Evolutionary conservation across 2,113 vertebrate species (phyloP).

Genomic region (Cervus canadensis): DNA sequence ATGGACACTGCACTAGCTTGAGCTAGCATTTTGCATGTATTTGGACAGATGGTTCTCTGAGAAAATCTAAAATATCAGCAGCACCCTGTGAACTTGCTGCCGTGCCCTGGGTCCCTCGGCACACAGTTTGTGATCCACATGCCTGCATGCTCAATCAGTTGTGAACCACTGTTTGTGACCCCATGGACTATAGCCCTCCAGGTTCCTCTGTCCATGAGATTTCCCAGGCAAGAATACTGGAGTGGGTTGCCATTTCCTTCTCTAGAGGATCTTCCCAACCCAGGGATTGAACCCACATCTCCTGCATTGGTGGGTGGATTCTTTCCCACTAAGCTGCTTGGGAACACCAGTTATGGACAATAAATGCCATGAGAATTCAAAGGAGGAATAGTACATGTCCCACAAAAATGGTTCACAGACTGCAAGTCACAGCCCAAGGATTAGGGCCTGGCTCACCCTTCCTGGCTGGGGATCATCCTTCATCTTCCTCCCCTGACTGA

Average conservation of each 20-base stretch:
- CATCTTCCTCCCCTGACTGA: neutral
- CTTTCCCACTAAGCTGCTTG: neutral
- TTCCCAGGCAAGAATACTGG: neutral
- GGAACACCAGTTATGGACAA: neutral
- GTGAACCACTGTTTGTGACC: neutral
- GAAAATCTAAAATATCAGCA: neutral
- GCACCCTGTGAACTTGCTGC: neutral
- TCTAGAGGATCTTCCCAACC: neutral
- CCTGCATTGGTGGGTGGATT: neutral
- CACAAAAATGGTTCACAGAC: neutral
- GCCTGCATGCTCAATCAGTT: neutral
- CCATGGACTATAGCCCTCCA: neutral
- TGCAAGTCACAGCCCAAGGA: neutral
- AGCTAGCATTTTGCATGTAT: neutral
- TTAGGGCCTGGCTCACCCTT: neutral
- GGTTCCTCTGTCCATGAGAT: neutral
- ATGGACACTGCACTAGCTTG: neutral
- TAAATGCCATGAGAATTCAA: neutral
- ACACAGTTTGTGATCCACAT: neutral
- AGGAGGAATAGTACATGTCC: neutral
- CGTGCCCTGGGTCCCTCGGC: accelerated
- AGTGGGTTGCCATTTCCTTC: neutral
- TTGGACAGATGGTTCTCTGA: neutral
- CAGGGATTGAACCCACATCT: neutral
- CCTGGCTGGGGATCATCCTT: neutral